Evolutionary conservation across 2,888 invertebrate species (phyloP).

Genomic region (Chesias legatella): DNA sequence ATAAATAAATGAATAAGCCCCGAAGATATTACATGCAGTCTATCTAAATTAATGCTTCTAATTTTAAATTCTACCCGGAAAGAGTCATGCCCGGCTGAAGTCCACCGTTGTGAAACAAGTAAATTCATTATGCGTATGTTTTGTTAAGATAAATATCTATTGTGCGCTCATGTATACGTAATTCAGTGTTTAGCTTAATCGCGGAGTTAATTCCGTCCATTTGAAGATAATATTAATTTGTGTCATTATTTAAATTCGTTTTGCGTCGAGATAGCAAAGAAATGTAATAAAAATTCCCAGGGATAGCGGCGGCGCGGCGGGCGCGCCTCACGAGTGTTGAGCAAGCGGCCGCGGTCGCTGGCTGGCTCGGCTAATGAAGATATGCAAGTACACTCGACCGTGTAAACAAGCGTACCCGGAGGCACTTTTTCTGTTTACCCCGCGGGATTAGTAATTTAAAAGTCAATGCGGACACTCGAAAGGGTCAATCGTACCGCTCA

Average conservation of each 20-base stretch:
- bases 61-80: conserved; percentile 73
- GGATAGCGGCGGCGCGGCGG: conserved; percentile 32
- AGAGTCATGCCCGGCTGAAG: conserved; percentile 49
- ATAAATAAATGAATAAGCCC: no score
- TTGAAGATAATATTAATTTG: conserved; percentile 29
- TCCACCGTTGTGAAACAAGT: conserved; percentile 58
- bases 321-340: conserved; percentile 52
- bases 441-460: conserved; percentile 80
- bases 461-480: conserved; percentile 80
- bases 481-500: conserved; percentile 76
- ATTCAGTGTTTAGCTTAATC: conserved; percentile 46
- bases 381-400: conserved; percentile 74
- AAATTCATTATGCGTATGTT: conserved; percentile 58
- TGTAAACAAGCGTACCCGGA: conserved; percentile 68
- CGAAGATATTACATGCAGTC: conserved; percentile 48
- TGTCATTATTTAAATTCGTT: conserved; percentile 41
- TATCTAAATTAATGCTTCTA: conserved; percentile 56
- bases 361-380: conserved; percentile 67
- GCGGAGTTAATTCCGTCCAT: conserved; percentile 37
- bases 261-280: conserved; percentile 40
- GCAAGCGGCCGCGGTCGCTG: conserved; percentile 62
- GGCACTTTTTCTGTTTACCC: conserved; percentile 71
- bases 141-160: conserved; percentile 58
- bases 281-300: conserved; percentile 43
- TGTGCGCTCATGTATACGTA: conserved; percentile 47